These are phyloP conservation scores for Metacarcinus magister DNA, from an alignment of 2,888 invertebrate species.

Conservation along the genomic window DNA sequence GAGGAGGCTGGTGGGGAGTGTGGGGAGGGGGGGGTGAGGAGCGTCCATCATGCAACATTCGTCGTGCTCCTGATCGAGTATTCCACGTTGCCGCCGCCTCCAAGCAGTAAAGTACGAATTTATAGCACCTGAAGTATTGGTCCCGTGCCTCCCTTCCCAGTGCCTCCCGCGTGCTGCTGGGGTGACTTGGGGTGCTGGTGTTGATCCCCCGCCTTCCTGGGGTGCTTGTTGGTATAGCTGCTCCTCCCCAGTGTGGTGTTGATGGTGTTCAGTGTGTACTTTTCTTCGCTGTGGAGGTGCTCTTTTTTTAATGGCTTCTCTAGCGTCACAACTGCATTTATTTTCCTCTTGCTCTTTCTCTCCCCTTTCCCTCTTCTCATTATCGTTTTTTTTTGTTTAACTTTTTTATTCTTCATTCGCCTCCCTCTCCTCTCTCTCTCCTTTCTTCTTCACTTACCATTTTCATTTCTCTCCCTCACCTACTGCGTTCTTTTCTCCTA, in stretches of 20 bases:
- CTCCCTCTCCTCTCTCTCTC: not conserved
- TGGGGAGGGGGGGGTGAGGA: not conserved
- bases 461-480: not conserved
- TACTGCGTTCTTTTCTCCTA: not conserved
- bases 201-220: too few species aligned
- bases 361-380: slow-evolving; percentile 22
- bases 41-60: slow-evolving; percentile 36
- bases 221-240: too few species aligned
- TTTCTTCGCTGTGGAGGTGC: not conserved
- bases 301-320: not conserved
- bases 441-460: not conserved
- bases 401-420: not conserved
- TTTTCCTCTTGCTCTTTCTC: not conserved
- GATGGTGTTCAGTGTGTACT: not conserved
- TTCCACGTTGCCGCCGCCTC: not conserved
- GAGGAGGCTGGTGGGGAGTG: not conserved
- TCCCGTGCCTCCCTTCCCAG: not conserved
- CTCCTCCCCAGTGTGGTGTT: not conserved
- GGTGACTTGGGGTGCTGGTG: not conserved
- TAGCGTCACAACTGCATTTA: not conserved
- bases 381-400: not conserved
- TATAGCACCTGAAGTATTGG: not conserved
- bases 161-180: not conserved
- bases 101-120: not conserved
- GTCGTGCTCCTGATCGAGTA: not conserved